Evolutionary conservation across 2,113 vertebrate genomes (phyloP).

Genomic region (Gallinago jamesoni): DNA sequence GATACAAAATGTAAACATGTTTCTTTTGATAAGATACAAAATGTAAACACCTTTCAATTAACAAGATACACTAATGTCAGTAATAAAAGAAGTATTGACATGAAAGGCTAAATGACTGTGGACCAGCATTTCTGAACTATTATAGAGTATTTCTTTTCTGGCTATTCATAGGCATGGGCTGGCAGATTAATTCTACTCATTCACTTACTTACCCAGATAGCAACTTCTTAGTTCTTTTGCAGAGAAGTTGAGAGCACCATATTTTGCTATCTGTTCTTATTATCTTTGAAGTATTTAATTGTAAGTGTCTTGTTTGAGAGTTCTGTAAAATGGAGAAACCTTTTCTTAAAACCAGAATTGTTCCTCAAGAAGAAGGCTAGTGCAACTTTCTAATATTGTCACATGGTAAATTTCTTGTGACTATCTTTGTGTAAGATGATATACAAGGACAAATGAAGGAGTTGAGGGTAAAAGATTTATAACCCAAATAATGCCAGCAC

Average conservation of each 20-base stretch:
- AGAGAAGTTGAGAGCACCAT: neutral
- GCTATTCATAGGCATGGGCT: neutral
- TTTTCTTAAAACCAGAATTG: neutral
- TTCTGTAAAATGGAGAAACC: neutral
- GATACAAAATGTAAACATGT: neutral
- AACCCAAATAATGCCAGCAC: neutral
- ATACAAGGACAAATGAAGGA: neutral
- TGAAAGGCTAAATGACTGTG: neutral
- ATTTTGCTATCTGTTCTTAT: neutral
- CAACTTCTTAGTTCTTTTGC: neutral
- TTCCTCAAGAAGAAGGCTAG: neutral
- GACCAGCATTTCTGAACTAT: neutral
- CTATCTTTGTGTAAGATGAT: neutral
- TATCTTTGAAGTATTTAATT: neutral
- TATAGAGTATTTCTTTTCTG: neutral
- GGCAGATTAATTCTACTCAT: neutral
- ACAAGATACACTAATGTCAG: neutral
- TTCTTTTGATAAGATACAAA: neutral
- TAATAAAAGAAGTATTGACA: neutral
- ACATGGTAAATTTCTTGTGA: neutral
- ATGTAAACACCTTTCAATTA: neutral
- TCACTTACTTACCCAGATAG: neutral
- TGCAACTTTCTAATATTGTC: neutral
- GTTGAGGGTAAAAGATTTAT: neutral
- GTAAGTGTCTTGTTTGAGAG: neutral